Evolutionary conservation across 2,797 vertebrate species (phyloP).

Genomic region (Anabas testudineus): DNA sequence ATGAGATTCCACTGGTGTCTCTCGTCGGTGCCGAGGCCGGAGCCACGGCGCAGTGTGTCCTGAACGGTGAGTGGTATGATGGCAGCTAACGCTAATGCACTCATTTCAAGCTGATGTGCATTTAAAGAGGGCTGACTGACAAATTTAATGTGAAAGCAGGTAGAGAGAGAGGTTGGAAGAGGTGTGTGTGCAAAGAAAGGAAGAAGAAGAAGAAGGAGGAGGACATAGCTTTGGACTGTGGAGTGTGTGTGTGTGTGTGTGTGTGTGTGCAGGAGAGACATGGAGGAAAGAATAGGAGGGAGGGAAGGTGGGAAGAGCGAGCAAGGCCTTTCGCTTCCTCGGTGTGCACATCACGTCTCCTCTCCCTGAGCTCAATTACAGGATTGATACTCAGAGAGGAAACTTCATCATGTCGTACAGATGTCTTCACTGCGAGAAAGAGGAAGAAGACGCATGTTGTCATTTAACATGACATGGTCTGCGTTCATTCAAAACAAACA

Average conservation of each 20-base stretch:
- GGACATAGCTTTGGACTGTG: conserved; percentile 12
- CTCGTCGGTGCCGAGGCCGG: conserved; percentile 22
- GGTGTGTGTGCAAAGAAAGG: neutral
- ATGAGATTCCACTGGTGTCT: conserved; percentile 39
- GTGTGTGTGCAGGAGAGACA: neutral
- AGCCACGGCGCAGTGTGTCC: conserved; percentile 21
- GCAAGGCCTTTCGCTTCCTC: conserved; percentile 70
- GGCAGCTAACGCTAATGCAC: conserved; percentile 65
- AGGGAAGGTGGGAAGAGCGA: conserved; percentile 36
- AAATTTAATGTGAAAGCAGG: conserved; percentile 61
- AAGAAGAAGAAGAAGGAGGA: neutral
- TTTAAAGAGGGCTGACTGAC: conserved; percentile 69
- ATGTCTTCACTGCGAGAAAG: conserved; percentile 83
- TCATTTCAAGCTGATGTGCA: conserved; percentile 69
- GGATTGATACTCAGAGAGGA: conserved; percentile 86
- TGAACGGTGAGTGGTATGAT: conserved; percentile 46
- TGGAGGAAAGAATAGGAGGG: conserved; percentile 29
- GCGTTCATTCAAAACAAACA: conserved; percentile 65
- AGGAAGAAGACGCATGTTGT: conserved; percentile 72
- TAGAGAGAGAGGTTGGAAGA: conserved; percentile 38
- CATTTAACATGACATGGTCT: conserved; percentile 80
- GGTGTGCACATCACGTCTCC: conserved; percentile 84
- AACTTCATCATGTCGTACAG: conserved; percentile 88
- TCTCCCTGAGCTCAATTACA: conserved; percentile 86
- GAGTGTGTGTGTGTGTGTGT: conserved; percentile 12